Conservation (phyloP, 2,888 invertebrate genomes). For the Tillus elongatus region DNA sequence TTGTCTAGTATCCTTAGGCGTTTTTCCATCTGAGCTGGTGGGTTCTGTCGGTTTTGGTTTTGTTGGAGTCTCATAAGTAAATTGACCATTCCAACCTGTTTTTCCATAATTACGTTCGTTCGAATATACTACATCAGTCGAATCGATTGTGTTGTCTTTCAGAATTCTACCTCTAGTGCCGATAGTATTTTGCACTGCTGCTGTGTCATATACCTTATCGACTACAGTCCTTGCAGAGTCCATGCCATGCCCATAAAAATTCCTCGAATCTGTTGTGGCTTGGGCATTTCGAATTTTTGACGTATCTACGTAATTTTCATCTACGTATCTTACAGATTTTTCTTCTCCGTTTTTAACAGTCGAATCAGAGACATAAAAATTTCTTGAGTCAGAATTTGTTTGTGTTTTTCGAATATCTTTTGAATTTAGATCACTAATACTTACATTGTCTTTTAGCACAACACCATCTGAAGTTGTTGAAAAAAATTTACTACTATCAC, state of each 20-base stretch:
- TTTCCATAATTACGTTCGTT: conserved; percentile 40
- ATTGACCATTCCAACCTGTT: conserved; percentile 40
- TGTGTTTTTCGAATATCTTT: conserved; percentile 6
- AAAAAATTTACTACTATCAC: too few relatives aligned
- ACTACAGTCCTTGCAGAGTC: conserved; percentile 33
- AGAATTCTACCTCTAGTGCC: conserved; percentile 42
- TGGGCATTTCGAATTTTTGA: conserved; percentile 28
- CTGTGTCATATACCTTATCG: conserved; percentile 35
- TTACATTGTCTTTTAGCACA: background rate
- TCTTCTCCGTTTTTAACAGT: conserved; percentile 5
- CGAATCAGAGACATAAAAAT: conserved; percentile 14
- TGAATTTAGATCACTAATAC: background rate
- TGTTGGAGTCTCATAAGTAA: conserved; percentile 32
- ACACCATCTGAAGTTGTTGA: too few relatives aligned
- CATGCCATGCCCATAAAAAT: conserved; percentile 35
- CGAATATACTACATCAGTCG: conserved; percentile 36
- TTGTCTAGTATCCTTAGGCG: background rate
- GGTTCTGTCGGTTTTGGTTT: background rate
- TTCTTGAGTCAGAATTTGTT: conserved; percentile 11
- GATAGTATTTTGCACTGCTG: conserved; percentile 37
- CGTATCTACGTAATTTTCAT: conserved; percentile 30
- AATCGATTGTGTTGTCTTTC: conserved; percentile 44
- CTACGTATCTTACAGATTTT: conserved; percentile 21
- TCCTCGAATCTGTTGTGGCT: conserved; percentile 28
- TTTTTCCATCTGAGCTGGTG: too few relatives aligned